Base-by-base conservation (phyloP, 2,797 vertebrate genomes). In the Phyllotis vaccarum region DNA sequence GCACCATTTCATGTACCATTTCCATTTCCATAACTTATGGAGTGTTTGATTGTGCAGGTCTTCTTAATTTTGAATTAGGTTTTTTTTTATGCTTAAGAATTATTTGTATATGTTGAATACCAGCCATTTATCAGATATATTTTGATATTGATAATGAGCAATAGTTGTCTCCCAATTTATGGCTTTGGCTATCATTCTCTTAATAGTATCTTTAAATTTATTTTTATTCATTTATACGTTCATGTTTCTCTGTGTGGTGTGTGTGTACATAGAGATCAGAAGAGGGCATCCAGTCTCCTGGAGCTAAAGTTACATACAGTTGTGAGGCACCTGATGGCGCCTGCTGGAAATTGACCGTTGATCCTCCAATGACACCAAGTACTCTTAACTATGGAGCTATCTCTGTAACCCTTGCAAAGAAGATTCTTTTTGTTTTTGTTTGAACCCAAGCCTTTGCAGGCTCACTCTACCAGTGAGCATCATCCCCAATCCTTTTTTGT, bases 71-170 rank as follows among this genome's bases (percentile, higher is more conserved):
- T 94, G 85, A 40, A 76, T 68, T 66, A 37, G 82, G 40, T 66
- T 56, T 19, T 37, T 76, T 76, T 79, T 80, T 87, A 80, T 70
- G 27, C 60, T 62, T 62, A 79, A 52, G 34, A 43, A 37, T 86
- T 92, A 66, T 82, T 90, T 70, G 76, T 62, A 64, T 64, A 72
- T 60, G 86, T 87, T 93, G 29, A 21, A 85, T 52, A 89, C 52
- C 2, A 74, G 62, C 81, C 60, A 16, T 86, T 90, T 93, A 87
- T 52, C 16, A 40, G 62, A n/a, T 91, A 64, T 75, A 7, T 75
- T 82, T 83, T 94, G 56, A 60, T 81, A 81, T 40, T 40, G 54
- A 58, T 58, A 24, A 60, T 58, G 37, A 40, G 21, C 7, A 91
- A 94, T 56, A 27, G 54, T 95, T 79, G 76, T 49, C 37, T 58